phyloP scores from a whole-genome alignment of 1,140 invertebrate species.

The silkworm (Bombyx mori) region DNA sequence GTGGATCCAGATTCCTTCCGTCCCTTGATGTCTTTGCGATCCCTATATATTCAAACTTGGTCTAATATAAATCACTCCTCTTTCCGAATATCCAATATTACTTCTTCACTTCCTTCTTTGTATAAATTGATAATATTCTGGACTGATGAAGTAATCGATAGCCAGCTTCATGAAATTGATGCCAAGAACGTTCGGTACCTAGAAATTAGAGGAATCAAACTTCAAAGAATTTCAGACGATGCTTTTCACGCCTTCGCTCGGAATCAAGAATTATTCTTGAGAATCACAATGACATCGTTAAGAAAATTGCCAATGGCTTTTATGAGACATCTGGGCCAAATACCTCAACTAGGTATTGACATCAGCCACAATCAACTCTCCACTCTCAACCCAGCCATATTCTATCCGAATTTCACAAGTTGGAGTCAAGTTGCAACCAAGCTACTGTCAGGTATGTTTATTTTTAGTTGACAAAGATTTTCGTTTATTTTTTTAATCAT shows the following conservation, averaged over 20 bases:
- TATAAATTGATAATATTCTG: constrained; percentile 79
- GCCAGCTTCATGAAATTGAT: constrained; percentile 77
- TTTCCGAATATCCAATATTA: constrained; percentile 67
- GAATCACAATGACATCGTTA: constrained; percentile 82
- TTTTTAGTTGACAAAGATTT: neutral
- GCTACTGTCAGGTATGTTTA: constrained; percentile 79
- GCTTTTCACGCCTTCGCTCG: constrained; percentile 78
- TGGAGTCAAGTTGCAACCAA: constrained; percentile 89
- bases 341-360: constrained; percentile 86
- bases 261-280: constrained; percentile 79
- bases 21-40: constrained; percentile 72
- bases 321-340: constrained; percentile 81
- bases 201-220: constrained; percentile 81
- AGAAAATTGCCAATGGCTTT: constrained; percentile 83
- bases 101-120: constrained; percentile 66
- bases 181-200: constrained; percentile 83
- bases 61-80: constrained; percentile 75
- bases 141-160: constrained; percentile 78
- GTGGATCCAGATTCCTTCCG: constrained; percentile 78
- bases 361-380: constrained; percentile 86
- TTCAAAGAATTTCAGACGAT: constrained; percentile 78
- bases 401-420: constrained; percentile 86
- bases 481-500: no score
- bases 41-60: constrained; percentile 53
- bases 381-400: constrained; percentile 83